Evolutionary conservation across 2,888 invertebrate species (phyloP).

Genomic region (Pyrrhosoma nymphula): DNA sequence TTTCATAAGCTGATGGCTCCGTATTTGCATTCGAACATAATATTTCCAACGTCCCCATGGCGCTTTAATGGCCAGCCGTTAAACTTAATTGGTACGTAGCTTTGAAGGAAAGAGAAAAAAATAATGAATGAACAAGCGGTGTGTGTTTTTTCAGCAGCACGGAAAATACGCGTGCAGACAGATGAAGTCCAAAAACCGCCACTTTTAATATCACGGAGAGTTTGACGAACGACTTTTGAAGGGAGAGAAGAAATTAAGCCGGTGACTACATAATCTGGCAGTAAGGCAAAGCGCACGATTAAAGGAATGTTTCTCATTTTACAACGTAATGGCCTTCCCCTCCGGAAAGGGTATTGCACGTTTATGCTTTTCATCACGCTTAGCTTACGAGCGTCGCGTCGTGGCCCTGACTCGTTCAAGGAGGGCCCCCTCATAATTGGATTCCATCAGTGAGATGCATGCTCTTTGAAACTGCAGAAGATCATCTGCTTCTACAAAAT

Average conservation of each 20-base stretch:
- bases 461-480: neutral
- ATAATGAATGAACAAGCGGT: neutral
- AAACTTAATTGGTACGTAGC: neutral
- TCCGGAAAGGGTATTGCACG: neutral
- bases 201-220: neutral
- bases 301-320: neutral
- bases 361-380: neutral
- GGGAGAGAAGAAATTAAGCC: neutral
- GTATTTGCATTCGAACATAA: slow-evolving; percentile 9
- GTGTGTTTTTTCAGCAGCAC: neutral
- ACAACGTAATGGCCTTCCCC: neutral
- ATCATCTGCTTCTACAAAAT: too few relatives aligned
- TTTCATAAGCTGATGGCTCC: neutral
- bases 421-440: neutral
- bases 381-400: neutral
- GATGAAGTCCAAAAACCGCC: neutral
- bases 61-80: neutral
- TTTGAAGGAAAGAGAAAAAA: neutral
- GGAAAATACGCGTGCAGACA: neutral
- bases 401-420: neutral
- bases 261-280: neutral
- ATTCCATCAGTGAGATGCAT: neutral
- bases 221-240: neutral
- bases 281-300: neutral
- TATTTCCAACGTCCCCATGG: neutral